Conservation (phyloP, 2,113 vertebrate species). For the Xenus cinereus region DNA sequence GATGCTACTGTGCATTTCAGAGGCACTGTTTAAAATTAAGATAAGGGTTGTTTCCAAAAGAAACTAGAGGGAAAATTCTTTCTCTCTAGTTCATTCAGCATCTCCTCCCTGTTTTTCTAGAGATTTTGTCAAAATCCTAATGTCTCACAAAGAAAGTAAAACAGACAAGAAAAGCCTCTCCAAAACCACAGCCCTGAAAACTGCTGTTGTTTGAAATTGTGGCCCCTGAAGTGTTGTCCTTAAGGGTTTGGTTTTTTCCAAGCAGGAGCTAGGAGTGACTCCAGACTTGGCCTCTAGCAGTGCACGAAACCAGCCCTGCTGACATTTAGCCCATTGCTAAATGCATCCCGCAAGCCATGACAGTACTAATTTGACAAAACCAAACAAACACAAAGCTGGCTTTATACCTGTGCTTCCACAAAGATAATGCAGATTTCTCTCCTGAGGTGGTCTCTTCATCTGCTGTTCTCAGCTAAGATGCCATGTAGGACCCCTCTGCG, state of each 20-base stretch:
- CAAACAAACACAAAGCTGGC: not conserved
- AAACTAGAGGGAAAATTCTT: not conserved
- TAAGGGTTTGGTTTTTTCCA: not conserved
- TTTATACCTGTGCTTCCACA: not conserved
- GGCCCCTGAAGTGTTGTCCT: not conserved
- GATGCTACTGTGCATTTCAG: not conserved
- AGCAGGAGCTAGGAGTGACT: not conserved
- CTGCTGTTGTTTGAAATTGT: not conserved
- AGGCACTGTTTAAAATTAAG: not conserved
- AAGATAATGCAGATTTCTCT: not conserved
- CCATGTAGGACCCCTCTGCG: accelerated
- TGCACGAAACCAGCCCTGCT: not conserved
- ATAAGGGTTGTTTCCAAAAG: not conserved
- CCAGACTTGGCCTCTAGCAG: not conserved
- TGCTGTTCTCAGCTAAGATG: not conserved
- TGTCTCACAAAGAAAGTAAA: not conserved
- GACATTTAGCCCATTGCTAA: not conserved
- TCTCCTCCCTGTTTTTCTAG: not conserved
- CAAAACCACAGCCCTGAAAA: not conserved
- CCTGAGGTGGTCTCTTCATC: not conserved
- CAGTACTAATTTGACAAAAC: accelerated
- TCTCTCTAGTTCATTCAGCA: not conserved
- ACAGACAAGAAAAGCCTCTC: not conserved
- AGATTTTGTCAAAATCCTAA: not conserved
- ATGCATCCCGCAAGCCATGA: not conserved